phyloP scores from a whole-genome alignment of 1,140 invertebrate genomes.

The Scaptomyza graminum region DNA sequence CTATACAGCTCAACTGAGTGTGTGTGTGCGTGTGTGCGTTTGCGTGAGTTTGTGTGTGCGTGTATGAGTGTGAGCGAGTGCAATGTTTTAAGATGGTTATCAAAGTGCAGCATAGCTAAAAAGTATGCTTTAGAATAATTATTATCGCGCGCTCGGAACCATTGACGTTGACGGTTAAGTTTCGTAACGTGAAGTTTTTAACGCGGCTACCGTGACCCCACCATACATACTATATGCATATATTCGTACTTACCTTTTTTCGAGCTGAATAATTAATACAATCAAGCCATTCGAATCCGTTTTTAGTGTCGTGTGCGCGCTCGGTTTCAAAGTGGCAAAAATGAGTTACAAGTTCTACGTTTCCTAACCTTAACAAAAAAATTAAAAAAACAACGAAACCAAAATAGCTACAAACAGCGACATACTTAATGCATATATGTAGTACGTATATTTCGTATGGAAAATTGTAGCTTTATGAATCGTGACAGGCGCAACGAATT shows the following conservation, averaged over 20 bases:
- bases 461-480: constrained; percentile 3
- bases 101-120: constrained; percentile 75
- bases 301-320: constrained; percentile 42
- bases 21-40: background rate
- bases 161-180: constrained; percentile 9
- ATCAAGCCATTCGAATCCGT: constrained; percentile 71
- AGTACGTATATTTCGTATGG: background rate
- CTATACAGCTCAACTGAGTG: constrained; percentile 36
- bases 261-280: constrained; percentile 80
- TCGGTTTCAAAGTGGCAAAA: constrained; percentile 61
- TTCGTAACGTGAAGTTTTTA: constrained; percentile 66
- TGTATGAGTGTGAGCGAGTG: constrained; percentile 24
- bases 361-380: constrained; percentile 11
- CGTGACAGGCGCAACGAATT: constrained; percentile 23
- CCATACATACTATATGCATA: constrained; percentile 14
- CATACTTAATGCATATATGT: background rate
- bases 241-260: constrained; percentile 40
- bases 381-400: background rate
- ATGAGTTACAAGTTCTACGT: constrained; percentile 17
- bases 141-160: constrained; percentile 45
- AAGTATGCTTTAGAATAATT: constrained; percentile 75
- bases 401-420: background rate
- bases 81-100: constrained; percentile 63
- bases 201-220: constrained; percentile 48
- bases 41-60: constrained; percentile 24